Evolutionary conservation across 2,797 vertebrate species (phyloP).

Genomic region (Pseudopleuronectes americanus): DNA sequence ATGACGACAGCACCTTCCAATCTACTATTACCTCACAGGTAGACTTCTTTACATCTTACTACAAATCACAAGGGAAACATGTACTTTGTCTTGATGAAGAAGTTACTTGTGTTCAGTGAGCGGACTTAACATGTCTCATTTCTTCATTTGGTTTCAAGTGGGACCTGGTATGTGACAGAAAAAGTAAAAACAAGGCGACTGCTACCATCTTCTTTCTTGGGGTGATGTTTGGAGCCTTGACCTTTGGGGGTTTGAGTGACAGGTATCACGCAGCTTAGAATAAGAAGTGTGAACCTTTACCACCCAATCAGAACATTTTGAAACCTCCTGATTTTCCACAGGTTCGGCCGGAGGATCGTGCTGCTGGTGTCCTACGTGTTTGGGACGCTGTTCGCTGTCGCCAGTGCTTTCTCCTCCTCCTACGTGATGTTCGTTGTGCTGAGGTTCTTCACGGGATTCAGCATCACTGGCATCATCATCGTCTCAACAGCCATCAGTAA

Average conservation of each 20-base stretch:
- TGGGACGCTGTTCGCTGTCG: slow-evolving; percentile 69
- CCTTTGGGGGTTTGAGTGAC: slow-evolving; percentile 81
- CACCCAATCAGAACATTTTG: not conserved
- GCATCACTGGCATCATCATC: slow-evolving; percentile 81
- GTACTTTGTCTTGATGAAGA: not conserved
- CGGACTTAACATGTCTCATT: not conserved
- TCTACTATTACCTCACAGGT: slow-evolving; percentile 92
- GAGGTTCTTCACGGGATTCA: slow-evolving; percentile 82
- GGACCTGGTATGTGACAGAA: slow-evolving; percentile 82
- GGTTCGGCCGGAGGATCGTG: slow-evolving; percentile 80
- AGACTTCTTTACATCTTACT: slow-evolving; percentile 25
- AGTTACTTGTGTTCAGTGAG: too few relatives aligned
- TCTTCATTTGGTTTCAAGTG: slow-evolving; percentile 64
- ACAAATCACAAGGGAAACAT: not conserved
- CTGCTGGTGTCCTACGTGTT: slow-evolving; percentile 77
- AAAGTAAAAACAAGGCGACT: slow-evolving; percentile 77
- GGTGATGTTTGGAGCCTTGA: slow-evolving; percentile 82
- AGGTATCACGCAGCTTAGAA: slow-evolving; percentile 61
- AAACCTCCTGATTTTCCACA: slow-evolving; percentile 26
- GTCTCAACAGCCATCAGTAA: slow-evolving; percentile 78
- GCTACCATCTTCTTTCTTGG: slow-evolving; percentile 82
- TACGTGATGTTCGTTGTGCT: slow-evolving; percentile 78
- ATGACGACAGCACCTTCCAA: slow-evolving; percentile 87
- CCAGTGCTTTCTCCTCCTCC: slow-evolving; percentile 79
- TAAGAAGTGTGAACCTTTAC: not conserved